Evolutionary conservation across 2,888 invertebrate species (phyloP).

Genomic region (Parochlus steinenii): DNA sequence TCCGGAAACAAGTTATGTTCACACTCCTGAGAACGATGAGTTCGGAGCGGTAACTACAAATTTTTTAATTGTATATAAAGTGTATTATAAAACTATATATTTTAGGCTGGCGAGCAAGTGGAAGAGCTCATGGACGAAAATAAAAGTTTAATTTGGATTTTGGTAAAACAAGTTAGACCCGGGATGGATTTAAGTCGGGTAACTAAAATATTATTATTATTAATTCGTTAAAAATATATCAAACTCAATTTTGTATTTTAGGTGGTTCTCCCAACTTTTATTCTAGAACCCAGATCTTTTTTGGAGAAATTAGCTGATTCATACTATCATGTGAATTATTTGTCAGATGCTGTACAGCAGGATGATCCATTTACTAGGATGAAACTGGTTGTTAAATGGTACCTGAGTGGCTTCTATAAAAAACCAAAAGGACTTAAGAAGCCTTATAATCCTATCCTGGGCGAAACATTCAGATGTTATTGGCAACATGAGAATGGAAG

Average conservation of each 20-base stretch:
- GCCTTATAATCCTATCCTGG: slow-evolving; percentile 88
- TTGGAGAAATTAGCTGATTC: slow-evolving; percentile 85
- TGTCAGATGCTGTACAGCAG: slow-evolving; percentile 60
- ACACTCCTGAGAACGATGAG: slow-evolving; percentile 41
- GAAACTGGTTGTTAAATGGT: slow-evolving; percentile 78
- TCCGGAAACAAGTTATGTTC: slow-evolving; percentile 41
- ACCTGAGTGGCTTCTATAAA: slow-evolving; percentile 82
- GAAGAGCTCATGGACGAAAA: slow-evolving; percentile 90
- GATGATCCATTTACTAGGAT: slow-evolving; percentile 84
- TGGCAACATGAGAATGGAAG: slow-evolving; percentile 70
- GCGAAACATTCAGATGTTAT: slow-evolving; percentile 81
- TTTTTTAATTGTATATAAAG: slow-evolving; percentile 1
- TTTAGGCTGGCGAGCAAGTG: slow-evolving; percentile 63
- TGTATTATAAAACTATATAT: slow-evolving; percentile 8
- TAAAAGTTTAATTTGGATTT: slow-evolving; percentile 85
- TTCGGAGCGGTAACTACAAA: slow-evolving; percentile 33
- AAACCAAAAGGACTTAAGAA: slow-evolving; percentile 92
- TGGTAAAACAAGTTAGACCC: slow-evolving; percentile 86
- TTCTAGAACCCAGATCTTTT: slow-evolving; percentile 84
- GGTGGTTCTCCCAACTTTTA: slow-evolving; percentile 85
- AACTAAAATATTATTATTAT: too few relatives aligned
- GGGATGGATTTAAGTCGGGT: slow-evolving; percentile 88
- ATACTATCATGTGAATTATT: slow-evolving; percentile 83
- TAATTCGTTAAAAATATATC: slow-evolving; percentile 8
- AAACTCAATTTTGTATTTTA: too few relatives aligned